Conservation (phyloP, 1,140 invertebrate genomes). For the Leptopilina clavipes region DNA sequence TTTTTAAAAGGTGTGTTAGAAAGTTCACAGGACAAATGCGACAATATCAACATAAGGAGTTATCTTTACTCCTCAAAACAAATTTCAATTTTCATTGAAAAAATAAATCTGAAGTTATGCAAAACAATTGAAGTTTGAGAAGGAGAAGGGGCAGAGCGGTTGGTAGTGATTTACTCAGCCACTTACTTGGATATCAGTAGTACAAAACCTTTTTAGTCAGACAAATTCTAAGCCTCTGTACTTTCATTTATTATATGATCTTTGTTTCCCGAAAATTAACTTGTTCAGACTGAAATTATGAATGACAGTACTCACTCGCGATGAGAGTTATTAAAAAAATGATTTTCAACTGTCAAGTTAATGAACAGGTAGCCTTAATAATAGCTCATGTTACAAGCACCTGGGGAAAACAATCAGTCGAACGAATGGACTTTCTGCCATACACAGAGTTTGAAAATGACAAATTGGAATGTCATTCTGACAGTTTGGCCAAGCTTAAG, state of each 20-base stretch:
- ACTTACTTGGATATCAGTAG: no score
- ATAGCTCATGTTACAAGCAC: constrained; percentile 21
- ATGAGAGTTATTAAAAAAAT: constrained; percentile 9
- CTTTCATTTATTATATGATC: background rate
- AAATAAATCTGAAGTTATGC: no score
- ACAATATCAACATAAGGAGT: no score
- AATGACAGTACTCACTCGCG: background rate
- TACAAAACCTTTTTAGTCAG: no score
- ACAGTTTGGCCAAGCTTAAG: constrained; percentile 36
- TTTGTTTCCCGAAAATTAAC: background rate
- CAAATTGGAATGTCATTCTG: constrained; percentile 58
- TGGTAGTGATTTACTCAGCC: no score
- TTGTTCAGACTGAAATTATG: background rate
- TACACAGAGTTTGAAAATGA: constrained; percentile 45
- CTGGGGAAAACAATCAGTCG: constrained; percentile 55
- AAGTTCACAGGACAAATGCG: no score
- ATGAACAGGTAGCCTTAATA: constrained; percentile 25
- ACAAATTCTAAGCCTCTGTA: background rate
- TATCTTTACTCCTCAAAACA: no score
- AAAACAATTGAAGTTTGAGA: no score
- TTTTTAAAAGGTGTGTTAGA: no score
- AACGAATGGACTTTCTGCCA: constrained; percentile 52
- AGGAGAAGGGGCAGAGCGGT: no score
- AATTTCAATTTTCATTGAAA: no score
- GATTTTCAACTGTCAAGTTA: constrained; percentile 13